A percentile compares a stretch with the other conserved stretches of the same genome.
phyloP scores from a whole-genome alignment of 2,113 vertebrate species.

The Pachycephala philippinensis region DNA sequence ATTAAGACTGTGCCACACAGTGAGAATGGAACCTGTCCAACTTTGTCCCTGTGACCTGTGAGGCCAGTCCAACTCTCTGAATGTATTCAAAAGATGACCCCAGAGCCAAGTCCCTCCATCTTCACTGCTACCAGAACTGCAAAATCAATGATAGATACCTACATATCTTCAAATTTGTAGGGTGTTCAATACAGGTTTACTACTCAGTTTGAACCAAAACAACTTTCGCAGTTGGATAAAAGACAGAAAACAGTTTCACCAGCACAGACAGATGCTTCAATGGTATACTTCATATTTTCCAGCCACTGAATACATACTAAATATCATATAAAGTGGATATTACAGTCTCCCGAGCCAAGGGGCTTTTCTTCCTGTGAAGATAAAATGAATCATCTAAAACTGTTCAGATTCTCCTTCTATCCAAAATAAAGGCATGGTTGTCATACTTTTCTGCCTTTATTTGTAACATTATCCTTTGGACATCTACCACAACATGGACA shows the following conservation, averaged over 20 bases:
- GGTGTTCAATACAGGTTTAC: not conserved
- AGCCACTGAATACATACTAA: not conserved
- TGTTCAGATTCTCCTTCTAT: not conserved
- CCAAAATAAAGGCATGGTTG: not conserved
- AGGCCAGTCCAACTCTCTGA: not conserved
- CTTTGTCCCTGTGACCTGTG: not conserved
- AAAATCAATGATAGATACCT: not conserved
- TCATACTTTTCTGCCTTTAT: not conserved
- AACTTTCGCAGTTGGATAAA: not conserved
- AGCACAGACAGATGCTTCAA: not conserved
- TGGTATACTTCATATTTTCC: not conserved
- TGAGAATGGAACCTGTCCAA: not conserved
- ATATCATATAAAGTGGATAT: not conserved
- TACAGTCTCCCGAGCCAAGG: not conserved
- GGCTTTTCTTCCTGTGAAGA: not conserved
- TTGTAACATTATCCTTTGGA: not conserved
- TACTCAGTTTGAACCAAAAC: not conserved
- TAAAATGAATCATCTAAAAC: not conserved
- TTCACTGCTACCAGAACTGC: not conserved
- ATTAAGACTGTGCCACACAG: not conserved
- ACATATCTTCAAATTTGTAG: not conserved
- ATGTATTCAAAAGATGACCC: not conserved
- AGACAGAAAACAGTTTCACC: not conserved
- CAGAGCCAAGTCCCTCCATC: not conserved
- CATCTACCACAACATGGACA: not conserved